Base-by-base conservation (phyloP, 2,113 vertebrate species). In the Siphamia tubifer region DNA sequence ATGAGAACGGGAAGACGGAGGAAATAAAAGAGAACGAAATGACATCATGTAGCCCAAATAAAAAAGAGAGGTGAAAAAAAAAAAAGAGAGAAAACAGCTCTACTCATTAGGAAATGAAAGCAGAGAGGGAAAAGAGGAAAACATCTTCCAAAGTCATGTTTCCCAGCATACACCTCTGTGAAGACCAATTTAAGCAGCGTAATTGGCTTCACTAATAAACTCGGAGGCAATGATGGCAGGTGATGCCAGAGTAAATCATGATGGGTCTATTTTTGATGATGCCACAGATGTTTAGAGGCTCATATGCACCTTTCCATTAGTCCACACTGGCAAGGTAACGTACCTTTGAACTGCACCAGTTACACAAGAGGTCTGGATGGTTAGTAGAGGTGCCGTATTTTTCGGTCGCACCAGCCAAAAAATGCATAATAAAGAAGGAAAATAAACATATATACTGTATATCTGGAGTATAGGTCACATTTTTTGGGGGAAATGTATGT, bases 171-270 rank as follows among this genome's bases (percentile, higher is more conserved):
- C 60, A 72, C 69, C 47, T 78, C 60, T 77, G 68, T 61, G 34
- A 75, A 58, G 71, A 70, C 45, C 44, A 54, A 74, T 84, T 76
- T 82, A 73, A 56, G 45, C 43, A 16, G 56, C 31, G 25, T 81
- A 72, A 86, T 77, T 83, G 73, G 68, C 74, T 58, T 70, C 21
- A 31, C 68, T 72, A 72, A 81, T 61, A 69, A 69, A 83, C 58
- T 53, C 68, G 53, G 27, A 40, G 43, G 49, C 25, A 24, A 60
- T 70, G 64, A 83, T 65, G 62, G 57, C 72, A 72, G 75, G 47
- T 81, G 54, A 77, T 39, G 68, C 38, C 19, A 47, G 43, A 68
- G 45, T 56, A 67, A 75, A 56, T 74, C 42, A 43, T 47, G 6
- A 19, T 3, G 1, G 27, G 44, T 20, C 43, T 35, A 45, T 64